Percentiles rank a stretch among this genome's conserved stretches.
Evolutionary conservation across 2,113 vertebrate species (phyloP).

Genomic region (Capreolus pygargus): DNA sequence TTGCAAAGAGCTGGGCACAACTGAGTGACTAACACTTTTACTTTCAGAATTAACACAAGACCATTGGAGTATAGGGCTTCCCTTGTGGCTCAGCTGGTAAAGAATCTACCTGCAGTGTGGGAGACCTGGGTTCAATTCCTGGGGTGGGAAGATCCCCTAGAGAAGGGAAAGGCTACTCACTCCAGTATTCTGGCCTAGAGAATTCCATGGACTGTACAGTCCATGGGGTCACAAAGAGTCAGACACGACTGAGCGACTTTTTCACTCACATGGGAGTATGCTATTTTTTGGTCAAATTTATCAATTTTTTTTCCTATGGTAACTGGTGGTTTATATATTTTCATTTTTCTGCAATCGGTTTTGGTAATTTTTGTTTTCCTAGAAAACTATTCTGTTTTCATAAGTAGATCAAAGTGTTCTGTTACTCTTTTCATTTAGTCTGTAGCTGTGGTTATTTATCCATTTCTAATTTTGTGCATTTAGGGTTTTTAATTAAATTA

Average conservation of each 20-base stretch:
- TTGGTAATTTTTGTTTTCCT: not conserved
- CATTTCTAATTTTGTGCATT: conserved; percentile 1
- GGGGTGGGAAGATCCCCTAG: not conserved
- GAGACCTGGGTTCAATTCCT: not conserved
- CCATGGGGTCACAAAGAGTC: not conserved
- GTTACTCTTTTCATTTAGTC: conserved; percentile 22
- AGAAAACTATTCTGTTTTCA: conserved; percentile 2
- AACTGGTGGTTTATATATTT: not conserved
- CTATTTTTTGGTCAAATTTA: not conserved
- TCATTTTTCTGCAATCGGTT: not conserved
- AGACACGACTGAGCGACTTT: not conserved
- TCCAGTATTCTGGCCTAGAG: not conserved
- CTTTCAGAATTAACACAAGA: not conserved
- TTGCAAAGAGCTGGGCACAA: not conserved
- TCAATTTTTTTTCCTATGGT: not conserved
- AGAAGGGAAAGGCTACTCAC: not conserved
- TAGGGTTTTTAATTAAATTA: not conserved
- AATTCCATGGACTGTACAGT: not conserved
- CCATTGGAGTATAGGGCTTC: not conserved
- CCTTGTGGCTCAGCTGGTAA: not conserved
- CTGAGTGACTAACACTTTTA: not conserved
- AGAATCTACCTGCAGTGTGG: not conserved
- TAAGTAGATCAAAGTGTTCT: not conserved
- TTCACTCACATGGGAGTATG: not conserved
- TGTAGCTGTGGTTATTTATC: not conserved